Conservation (phyloP, 1,140 invertebrate species). For the Teleopsis dalmanni region DNA sequence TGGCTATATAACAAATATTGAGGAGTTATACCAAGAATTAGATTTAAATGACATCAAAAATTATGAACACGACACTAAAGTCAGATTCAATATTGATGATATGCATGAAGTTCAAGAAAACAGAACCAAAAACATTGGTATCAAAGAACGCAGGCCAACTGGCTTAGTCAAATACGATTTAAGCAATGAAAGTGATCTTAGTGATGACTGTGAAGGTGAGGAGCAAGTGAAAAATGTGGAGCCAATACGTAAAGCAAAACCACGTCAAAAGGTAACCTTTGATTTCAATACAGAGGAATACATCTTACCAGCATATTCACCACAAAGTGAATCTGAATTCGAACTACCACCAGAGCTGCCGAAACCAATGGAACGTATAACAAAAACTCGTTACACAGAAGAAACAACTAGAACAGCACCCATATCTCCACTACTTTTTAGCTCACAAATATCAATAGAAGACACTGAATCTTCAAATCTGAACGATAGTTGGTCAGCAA, state of each 20-base stretch:
- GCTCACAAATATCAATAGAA: conserved; percentile 19
- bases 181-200: conserved; percentile 1
- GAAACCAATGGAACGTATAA: conserved; percentile 19
- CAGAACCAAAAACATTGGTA: too few relatives aligned
- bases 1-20: background rate
- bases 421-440: conserved; percentile 22
- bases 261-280: conserved; percentile 27
- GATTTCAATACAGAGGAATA: conserved; percentile 34
- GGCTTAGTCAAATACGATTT: background rate
- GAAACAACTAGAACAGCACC: background rate
- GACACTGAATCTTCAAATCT: conserved; percentile 10
- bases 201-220: conserved; percentile 1
- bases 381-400: conserved; percentile 7
- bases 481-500: conserved; percentile 18
- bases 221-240: background rate
- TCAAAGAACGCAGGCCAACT: background rate
- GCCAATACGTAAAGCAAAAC: conserved; percentile 7
- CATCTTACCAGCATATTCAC: conserved; percentile 16
- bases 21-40: background rate
- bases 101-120: background rate
- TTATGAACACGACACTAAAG: too few relatives aligned
- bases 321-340: background rate
- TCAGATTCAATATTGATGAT: conserved; percentile 5
- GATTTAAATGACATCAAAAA: too few relatives aligned
- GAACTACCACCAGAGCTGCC: background rate